Percentiles rank a stretch among this genome's conserved stretches.
Evolutionary conservation across 2,797 vertebrate genomes (phyloP).

Genomic region (Perodicticus potto): DNA sequence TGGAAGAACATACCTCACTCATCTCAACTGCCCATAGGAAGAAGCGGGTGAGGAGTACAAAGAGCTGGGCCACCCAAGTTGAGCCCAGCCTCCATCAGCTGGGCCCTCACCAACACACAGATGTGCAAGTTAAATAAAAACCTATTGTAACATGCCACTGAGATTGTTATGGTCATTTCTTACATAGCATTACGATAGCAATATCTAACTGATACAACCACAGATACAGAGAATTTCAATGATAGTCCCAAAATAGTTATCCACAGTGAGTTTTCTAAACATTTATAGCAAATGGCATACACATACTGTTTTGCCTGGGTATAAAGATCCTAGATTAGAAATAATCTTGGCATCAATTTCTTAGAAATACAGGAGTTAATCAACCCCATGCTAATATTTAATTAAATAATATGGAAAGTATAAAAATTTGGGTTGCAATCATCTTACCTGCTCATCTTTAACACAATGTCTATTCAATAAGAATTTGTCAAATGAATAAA

Average conservation of each 20-base stretch:
- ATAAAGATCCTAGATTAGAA: slow-evolving; percentile 43
- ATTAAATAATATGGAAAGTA: neutral
- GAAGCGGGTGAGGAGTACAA: neutral
- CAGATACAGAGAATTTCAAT: neutral
- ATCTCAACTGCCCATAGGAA: neutral
- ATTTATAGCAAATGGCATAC: neutral
- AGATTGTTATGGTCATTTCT: slow-evolving; percentile 15
- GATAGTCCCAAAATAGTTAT: neutral
- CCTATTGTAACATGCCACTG: neutral
- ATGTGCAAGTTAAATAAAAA: neutral
- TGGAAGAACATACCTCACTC: neutral
- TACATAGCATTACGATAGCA: neutral
- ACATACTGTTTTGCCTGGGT: neutral
- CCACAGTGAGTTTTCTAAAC: neutral
- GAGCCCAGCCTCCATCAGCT: neutral
- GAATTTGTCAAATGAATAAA: slow-evolving; percentile 10
- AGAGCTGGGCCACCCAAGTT: neutral
- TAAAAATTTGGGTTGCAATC: slow-evolving; percentile 16
- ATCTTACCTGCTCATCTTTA: slow-evolving; percentile 35
- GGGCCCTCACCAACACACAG: neutral
- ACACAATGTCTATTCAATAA: neutral
- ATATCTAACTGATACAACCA: neutral
- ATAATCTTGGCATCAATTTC: neutral
- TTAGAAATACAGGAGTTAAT: slow-evolving; percentile 29
- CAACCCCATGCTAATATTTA: neutral